A percentile compares a stretch with the other conserved stretches of the same genome.
Evolutionary conservation across 2,797 vertebrate species (phyloP).

Genomic region (Acestrorhynchus altus): DNA sequence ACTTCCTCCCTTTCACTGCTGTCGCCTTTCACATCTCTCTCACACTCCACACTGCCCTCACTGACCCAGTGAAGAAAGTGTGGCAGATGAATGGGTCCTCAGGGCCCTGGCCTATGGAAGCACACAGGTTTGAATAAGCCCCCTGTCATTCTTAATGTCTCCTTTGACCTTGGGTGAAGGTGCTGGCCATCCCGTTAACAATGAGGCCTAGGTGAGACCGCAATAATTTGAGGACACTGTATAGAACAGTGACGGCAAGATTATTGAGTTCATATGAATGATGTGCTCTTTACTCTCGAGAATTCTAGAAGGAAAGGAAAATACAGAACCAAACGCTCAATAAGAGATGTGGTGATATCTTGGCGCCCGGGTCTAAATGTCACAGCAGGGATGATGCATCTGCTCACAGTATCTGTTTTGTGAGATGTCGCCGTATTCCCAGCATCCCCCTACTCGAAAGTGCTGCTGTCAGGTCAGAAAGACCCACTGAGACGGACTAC

Average conservation of each 20-base stretch:
- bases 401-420: conserved; percentile 1
- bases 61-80: not conserved
- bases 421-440: not conserved
- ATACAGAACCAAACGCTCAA: not conserved
- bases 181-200: conserved; percentile 41
- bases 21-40: conserved; percentile 10
- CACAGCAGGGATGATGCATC: conserved; percentile 10
- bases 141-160: conserved; percentile 55
- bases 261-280: conserved; percentile 38
- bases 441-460: not conserved
- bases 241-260: conserved; percentile 14
- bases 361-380: conserved; percentile 17
- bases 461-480: conserved; percentile 2
- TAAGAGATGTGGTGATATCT: conserved; percentile 18
- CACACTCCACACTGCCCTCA: not conserved
- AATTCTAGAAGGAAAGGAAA: conserved; percentile 5
- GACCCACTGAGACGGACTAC: not conserved
- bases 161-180: conserved; percentile 60
- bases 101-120: conserved; percentile 12
- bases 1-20: not conserved
- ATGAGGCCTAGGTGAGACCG: conserved; percentile 28
- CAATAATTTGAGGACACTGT: conserved; percentile 20
- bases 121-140: conserved; percentile 49
- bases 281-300: conserved; percentile 25
- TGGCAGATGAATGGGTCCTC: conserved; percentile 47